Percentiles rank a stretch among this genome's conserved stretches.
Conservation (phyloP, 2,888 invertebrate genomes). For the Ptilodon capucinus region DNA sequence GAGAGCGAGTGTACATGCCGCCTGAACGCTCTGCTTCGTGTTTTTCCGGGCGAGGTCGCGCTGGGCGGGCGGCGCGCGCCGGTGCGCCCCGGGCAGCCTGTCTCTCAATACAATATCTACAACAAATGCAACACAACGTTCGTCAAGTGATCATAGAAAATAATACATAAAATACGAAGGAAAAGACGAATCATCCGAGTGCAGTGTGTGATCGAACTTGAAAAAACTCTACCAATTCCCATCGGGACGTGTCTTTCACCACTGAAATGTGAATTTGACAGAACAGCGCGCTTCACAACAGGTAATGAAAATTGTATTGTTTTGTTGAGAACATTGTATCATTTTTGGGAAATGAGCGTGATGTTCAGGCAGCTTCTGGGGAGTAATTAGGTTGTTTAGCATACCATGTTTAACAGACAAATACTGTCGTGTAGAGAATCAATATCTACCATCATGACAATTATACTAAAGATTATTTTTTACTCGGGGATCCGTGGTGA, state of each 20-base stretch:
- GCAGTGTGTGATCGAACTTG: slow-evolving; percentile 9
- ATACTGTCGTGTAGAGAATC: too few relatives aligned
- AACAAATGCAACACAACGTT: slow-evolving; percentile 42
- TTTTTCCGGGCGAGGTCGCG: slow-evolving; percentile 54
- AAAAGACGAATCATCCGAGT: slow-evolving; percentile 13
- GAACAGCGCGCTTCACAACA: slow-evolving; percentile 28
- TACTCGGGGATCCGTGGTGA: neutral
- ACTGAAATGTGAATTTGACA: slow-evolving; percentile 40
- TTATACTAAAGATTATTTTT: neutral
- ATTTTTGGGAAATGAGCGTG: too few relatives aligned
- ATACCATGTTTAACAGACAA: too few relatives aligned
- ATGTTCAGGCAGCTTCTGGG: too few relatives aligned
- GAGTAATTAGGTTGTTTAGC: too few relatives aligned
- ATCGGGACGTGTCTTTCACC: slow-evolving; percentile 10
- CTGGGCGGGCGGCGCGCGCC: slow-evolving; percentile 79
- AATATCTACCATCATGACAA: neutral
- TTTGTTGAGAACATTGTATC: slow-evolving; percentile 5
- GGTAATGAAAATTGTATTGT: slow-evolving; percentile 37
- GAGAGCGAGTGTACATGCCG: slow-evolving; percentile 32
- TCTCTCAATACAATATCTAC: slow-evolving; percentile 42
- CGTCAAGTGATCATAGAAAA: slow-evolving; percentile 10
- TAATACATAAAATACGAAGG: slow-evolving; percentile 3
- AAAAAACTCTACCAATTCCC: slow-evolving; percentile 6
- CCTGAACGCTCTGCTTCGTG: slow-evolving; percentile 38
- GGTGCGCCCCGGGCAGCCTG: slow-evolving; percentile 43